Base-by-base conservation (phyloP, 2,797 vertebrate genomes). In the Tarsius wallacei region DNA sequence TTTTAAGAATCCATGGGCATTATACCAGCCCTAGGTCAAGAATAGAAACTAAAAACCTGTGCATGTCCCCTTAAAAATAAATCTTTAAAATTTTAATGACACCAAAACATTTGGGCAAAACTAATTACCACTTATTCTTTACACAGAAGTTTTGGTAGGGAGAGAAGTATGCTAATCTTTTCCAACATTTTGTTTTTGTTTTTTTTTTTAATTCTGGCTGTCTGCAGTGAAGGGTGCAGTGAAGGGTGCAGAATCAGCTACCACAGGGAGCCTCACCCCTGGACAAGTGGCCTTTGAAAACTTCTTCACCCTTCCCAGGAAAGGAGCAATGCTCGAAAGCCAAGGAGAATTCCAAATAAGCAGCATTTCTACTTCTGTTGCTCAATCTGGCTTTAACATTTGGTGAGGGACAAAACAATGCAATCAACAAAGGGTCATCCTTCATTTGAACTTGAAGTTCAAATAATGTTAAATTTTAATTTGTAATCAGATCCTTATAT, bases 391-490 rank as follows among this genome's bases (percentile, higher is more conserved):
- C 47, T 97, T 78, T 73, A 92, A 64, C 55, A 90, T 82, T 91
- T 91, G 55, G 7, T 81, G 49, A 84, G 64, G 53, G 11, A 2
- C 0, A 19, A 93, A 94, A 66, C 11, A 77, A 90, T 42, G 28
- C 47, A 80, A 10, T 6, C 71, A n/a, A 31, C 26, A 85, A 90
- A 90, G 55, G 26, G 24, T 4, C 47, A 47, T 57, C 28, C 42
- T 93, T 93, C 73, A 59, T 73, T 93, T 95, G 87, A 95, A 91
- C 28, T 51, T 76, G 4, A 84, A 59, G 42, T 96, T 93, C 55
- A 93, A 80, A 71, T 51, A 59, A 84, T 19, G 15, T 94, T 87
- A 33, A 63, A 15, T 90, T 90, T 90, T 93, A 73, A 73, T 51
- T 70, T 96, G 42, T 55, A 81, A 33, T 94, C 61, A 94, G 22